Evolutionary conservation across 2,113 vertebrate species (phyloP).

Genomic region (Lasiurus borealis): DNA sequence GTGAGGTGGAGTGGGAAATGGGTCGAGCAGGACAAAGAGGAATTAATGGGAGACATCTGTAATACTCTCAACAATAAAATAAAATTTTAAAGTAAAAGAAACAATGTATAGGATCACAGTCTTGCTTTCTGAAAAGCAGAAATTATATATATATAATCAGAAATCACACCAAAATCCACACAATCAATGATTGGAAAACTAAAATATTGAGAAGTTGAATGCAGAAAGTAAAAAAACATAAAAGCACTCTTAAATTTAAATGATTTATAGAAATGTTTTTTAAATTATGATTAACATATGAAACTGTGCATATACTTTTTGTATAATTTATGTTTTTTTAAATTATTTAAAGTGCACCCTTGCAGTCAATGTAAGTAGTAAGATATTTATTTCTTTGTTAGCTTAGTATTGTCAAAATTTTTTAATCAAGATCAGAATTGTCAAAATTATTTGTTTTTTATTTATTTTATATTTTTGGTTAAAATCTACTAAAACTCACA

Average conservation of each 20-base stretch:
- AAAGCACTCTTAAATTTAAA: neutral
- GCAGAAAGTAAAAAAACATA: neutral
- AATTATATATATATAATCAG: neutral
- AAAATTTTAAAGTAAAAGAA: neutral
- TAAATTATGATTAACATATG: neutral
- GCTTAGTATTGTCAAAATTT: neutral
- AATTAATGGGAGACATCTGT: too few relatives aligned
- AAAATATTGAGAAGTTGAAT: neutral
- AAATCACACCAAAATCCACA: neutral
- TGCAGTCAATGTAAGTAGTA: neutral
- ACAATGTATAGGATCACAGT: neutral
- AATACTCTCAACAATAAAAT: too few relatives aligned
- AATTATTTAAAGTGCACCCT: neutral
- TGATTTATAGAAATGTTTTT: neutral
- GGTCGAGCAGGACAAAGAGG: too few relatives aligned
- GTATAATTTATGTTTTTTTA: neutral
- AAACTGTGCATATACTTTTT: neutral
- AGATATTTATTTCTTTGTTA: neutral
- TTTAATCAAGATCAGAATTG: slow-evolving; percentile 1
- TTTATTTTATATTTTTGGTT: neutral
- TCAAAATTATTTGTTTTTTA: neutral
- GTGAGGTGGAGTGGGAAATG: too few relatives aligned
- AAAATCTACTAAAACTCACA: neutral
- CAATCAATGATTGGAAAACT: neutral
- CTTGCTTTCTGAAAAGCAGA: slow-evolving; percentile 17